Base-by-base conservation (phyloP, 2,113 vertebrate genomes). In the Pseudonaja textilis region DNA sequence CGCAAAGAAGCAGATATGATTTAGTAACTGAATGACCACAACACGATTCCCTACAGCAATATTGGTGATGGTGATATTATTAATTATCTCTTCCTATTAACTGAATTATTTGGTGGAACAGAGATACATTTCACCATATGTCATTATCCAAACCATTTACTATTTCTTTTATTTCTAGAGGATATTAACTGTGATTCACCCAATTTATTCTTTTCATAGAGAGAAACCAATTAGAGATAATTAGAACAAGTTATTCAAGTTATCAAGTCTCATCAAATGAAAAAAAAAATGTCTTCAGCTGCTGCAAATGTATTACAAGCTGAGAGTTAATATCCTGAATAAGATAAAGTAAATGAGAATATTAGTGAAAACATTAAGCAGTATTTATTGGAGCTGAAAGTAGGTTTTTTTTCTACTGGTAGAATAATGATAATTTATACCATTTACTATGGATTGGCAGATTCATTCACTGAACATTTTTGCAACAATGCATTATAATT, bases 391-490 rank as follows among this genome's bases (percentile, higher is more conserved):
- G 25, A 89, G 16, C 26, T 92, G 89, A 56, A 89, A 91, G 64
- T 61, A 34, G 89, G 89, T 0, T 45, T 89, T 34, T 61, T 81
- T 23, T 5, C 25, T 14, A 91, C 20, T 86, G 26, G 34, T 94
- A 94, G 55, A 45, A 22, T 94, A 90, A 61, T 29, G 74, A 59
- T 96, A 91, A 95, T 96, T 96, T 95, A 94, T 93, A 91, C 39
- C 93, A 88, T 87, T 74, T 22, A 52, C 56, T 87, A 52, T 20
- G 94, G 92, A 81, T 93, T 94, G 59, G 87, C 50, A 23, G 74
- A 86, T 93, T 59, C 9, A 22, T 42, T 90, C 54, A 34, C 14
- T 59, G 64, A 61, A 85, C 3, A 7, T 64, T 85, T 18, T 85
- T 64, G 93, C 20, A 57, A 85, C 87, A 87, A 55, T 93, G 88